phyloP scores from a whole-genome alignment of 1,140 invertebrate genomes.

The Drosophila grimshawi region DNA sequence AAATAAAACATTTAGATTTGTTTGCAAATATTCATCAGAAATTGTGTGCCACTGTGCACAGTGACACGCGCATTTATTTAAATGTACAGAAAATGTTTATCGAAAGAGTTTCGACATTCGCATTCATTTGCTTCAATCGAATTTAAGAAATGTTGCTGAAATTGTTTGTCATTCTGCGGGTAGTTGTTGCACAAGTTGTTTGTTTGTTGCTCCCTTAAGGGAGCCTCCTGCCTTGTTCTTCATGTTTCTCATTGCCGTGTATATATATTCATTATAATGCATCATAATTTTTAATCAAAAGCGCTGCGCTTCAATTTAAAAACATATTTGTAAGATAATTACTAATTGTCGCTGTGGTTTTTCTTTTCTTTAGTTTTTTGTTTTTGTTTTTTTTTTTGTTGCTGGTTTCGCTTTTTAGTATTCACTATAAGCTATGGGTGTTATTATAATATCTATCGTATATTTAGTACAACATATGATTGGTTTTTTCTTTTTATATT shows the following conservation, averaged over 20 bases:
- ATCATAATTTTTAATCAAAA: slow-evolving; percentile 71
- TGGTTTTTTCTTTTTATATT: slow-evolving; percentile 37
- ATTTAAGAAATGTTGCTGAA: slow-evolving; percentile 40
- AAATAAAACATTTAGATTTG: slow-evolving; percentile 74
- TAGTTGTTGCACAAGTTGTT: slow-evolving; percentile 26
- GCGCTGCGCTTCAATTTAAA: slow-evolving; percentile 59
- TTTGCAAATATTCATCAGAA: slow-evolving; percentile 78
- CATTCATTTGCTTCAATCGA: slow-evolving; percentile 28
- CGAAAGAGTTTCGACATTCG: slow-evolving; percentile 27
- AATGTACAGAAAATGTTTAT: slow-evolving; percentile 65
- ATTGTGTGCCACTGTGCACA: slow-evolving; percentile 62
- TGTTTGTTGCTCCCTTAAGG: slow-evolving; percentile 10
- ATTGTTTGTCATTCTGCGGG: slow-evolving; percentile 31
- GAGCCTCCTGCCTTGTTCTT: slow-evolving; percentile 5
- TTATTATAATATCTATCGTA: slow-evolving; percentile 58
- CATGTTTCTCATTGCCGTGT: slow-evolving; percentile 32
- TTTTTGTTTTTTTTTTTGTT: slow-evolving; percentile 25
- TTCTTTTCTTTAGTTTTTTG: slow-evolving; percentile 29
- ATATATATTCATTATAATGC: slow-evolving; percentile 71
- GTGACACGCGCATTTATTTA: slow-evolving; percentile 71
- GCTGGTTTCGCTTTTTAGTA: slow-evolving; percentile 53
- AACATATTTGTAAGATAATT: slow-evolving; percentile 39
- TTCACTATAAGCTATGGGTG: slow-evolving; percentile 25
- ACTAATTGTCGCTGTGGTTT: slow-evolving; percentile 35
- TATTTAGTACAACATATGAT: slow-evolving; percentile 58